Conservation (phyloP, 2,797 vertebrate species). For the Squalus acanthias region DNA sequence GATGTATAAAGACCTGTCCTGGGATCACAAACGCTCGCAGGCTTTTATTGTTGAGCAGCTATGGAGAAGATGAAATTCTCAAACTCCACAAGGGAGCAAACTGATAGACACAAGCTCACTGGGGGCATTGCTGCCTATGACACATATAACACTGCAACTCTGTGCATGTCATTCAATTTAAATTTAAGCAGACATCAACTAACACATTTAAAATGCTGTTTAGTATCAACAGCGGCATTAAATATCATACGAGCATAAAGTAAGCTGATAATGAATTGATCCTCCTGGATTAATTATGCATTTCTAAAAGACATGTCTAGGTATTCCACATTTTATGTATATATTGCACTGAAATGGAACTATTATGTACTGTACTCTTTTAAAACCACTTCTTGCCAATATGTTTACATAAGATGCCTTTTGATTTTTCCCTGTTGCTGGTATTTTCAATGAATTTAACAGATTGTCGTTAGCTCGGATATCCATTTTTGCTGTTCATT, state of each 20-base stretch:
- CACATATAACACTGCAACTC: neutral
- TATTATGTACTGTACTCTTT: neutral
- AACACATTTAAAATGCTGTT: constrained; percentile 19
- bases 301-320: neutral
- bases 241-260: neutral
- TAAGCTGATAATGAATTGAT: constrained; percentile 1
- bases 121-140: constrained; percentile 9
- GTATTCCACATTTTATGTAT: neutral
- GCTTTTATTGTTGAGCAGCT: constrained; percentile 2
- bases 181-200: constrained; percentile 24
- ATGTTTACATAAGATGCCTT: neutral
- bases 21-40: neutral
- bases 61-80: constrained; percentile 2
- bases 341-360: neutral
- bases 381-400: neutral
- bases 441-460: neutral
- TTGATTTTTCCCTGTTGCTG: neutral
- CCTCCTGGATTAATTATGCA: neutral
- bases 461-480: neutral
- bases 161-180: constrained; percentile 18
- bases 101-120: constrained; percentile 27
- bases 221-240: neutral
- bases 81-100: constrained; percentile 27
- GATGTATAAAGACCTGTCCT: neutral
- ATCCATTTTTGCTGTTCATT: neutral